These are phyloP conservation scores for Ascidia mentula DNA, from an alignment of 23 tunicate genomes.

Conservation along the genomic window DNA sequence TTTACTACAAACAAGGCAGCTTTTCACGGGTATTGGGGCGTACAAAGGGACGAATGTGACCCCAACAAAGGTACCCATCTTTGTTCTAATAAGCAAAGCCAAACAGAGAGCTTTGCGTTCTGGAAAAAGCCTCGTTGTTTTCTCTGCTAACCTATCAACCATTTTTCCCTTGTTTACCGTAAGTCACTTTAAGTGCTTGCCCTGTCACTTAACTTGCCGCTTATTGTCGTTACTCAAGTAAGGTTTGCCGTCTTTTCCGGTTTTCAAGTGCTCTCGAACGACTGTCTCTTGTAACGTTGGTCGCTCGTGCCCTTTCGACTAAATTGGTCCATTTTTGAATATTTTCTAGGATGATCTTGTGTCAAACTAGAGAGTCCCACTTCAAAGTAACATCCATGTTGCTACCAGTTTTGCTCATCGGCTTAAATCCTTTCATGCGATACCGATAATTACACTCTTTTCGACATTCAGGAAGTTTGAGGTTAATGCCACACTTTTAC, in stretches of 20 bases:
- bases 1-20: background rate
- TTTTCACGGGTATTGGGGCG: background rate
- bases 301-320: background rate
- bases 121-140: background rate
- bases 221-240: background rate
- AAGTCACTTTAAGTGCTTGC: background rate
- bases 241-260: slow-evolving; percentile 1
- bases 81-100: background rate
- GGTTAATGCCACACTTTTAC: too few species aligned
- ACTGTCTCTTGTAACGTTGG: background rate
- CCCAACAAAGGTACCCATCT: background rate
- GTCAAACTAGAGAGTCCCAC: too few species aligned
- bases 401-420: too few species aligned
- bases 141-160: too few species aligned
- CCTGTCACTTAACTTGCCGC: background rate
- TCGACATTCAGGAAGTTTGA: too few species aligned
- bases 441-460: too few species aligned
- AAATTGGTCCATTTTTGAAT: background rate
- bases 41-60: background rate
- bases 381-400: too few species aligned
- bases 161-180: background rate
- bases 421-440: too few species aligned
- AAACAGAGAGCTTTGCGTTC: background rate
- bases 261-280: background rate
- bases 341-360: too few species aligned